These are phyloP conservation scores for Pterophyllum scalare DNA, from an alignment of 2,113 vertebrate genomes.

Conservation along the genomic window DNA sequence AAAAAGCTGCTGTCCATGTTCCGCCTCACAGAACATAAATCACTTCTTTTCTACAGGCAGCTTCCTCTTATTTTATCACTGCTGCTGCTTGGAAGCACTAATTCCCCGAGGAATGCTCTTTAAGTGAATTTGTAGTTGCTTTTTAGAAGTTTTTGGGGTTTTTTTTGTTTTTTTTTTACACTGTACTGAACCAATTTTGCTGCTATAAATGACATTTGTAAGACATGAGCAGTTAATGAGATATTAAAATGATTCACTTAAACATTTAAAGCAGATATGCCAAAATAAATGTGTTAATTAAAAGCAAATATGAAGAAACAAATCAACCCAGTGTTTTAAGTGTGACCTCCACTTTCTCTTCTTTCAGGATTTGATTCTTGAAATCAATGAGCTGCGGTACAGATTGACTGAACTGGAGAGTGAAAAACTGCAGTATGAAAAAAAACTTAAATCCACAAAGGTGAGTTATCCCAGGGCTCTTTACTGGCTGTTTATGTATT, in stretches of 20 bases:
- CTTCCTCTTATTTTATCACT: conserved; percentile 50
- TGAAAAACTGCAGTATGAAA: conserved; percentile 93
- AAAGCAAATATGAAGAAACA: not conserved
- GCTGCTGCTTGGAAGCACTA: conserved; percentile 35
- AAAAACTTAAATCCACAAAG: conserved; percentile 94
- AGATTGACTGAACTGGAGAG: conserved; percentile 91
- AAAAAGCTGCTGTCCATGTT: conserved; percentile 60
- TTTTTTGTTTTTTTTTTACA: no score
- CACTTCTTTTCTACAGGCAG: conserved; percentile 23
- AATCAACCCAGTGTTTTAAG: not conserved
- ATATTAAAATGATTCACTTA: not conserved
- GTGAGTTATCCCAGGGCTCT: conserved; percentile 77
- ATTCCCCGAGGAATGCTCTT: conserved; percentile 27
- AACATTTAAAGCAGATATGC: not conserved
- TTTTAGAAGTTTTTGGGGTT: not conserved
- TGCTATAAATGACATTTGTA: not conserved
- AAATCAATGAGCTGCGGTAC: conserved; percentile 90
- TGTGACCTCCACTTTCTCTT: not conserved
- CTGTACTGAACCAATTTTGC: not conserved
- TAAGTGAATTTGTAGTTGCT: not conserved
- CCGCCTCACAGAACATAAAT: conserved; percentile 53
- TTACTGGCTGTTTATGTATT: not conserved
- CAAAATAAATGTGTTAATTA: no score
- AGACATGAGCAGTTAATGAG: not conserved
- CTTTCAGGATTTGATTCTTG: conserved; percentile 89